Conservation (phyloP, 2,797 vertebrate genomes). For the Anniella stebbinsi region DNA sequence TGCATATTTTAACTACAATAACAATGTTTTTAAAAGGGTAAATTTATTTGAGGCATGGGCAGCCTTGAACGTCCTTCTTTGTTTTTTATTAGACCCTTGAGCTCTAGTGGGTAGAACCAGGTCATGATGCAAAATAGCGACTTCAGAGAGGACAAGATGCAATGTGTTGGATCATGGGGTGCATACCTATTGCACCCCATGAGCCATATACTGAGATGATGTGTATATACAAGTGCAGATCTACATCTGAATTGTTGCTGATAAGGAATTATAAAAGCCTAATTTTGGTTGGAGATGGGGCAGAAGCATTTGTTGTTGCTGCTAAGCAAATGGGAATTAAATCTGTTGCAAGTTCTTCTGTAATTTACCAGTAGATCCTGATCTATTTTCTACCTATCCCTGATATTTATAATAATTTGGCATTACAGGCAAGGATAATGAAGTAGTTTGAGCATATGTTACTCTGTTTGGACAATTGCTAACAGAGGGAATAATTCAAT, state of each 20-base stretch:
- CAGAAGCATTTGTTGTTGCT: neutral
- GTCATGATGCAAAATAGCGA: neutral
- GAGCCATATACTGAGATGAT: neutral
- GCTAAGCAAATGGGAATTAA: neutral
- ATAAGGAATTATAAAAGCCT: neutral
- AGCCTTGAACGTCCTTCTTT: neutral
- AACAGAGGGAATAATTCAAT: neutral
- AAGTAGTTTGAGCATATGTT: neutral
- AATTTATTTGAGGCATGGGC: neutral
- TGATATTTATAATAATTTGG: neutral
- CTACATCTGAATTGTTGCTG: neutral
- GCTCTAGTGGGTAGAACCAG: neutral
- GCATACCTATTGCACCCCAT: too few species aligned
- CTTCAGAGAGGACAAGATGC: neutral
- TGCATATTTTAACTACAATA: too few species aligned
- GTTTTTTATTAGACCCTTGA: neutral
- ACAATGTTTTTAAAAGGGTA: too few species aligned
- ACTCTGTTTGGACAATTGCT: neutral
- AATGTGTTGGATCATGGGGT: neutral
- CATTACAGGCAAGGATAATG: neutral
- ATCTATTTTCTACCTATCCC: neutral
- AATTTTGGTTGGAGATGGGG: neutral
- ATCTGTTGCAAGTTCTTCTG: neutral
- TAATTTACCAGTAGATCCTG: neutral
- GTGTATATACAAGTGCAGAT: neutral